These are phyloP conservation scores for Polymixis lichenea DNA, from an alignment of 2,888 invertebrate species.

Conservation along the genomic window DNA sequence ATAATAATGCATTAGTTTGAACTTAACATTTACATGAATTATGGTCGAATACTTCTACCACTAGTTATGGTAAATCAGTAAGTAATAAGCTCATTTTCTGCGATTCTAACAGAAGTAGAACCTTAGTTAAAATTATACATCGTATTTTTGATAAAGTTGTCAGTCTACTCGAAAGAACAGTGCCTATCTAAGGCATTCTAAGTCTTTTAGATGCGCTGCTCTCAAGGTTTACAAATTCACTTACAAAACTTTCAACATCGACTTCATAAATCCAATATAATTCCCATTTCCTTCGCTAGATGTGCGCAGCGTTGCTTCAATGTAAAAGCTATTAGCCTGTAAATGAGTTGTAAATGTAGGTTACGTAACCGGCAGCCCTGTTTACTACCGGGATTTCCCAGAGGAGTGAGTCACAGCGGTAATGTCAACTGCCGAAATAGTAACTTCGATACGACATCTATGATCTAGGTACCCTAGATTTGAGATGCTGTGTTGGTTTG, in stretches of 20 bases:
- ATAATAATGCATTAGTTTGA: no score
- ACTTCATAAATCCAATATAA: not conserved
- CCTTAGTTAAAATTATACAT: not conserved
- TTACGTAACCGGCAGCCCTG: constrained; percentile 56
- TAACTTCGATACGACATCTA: constrained; percentile 45
- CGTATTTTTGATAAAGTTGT: no score
- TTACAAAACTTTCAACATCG: not conserved
- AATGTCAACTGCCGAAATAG: constrained; percentile 63
- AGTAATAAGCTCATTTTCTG: not conserved
- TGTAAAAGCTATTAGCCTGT: constrained; percentile 35
- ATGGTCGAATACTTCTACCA: no score
- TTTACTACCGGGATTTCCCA: constrained; percentile 72
- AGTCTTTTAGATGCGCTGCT: not conserved
- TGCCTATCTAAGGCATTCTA: not conserved
- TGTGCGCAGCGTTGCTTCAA: constrained; percentile 8
- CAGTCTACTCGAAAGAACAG: not conserved
- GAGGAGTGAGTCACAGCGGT: constrained; percentile 67
- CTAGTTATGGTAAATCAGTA: no score
- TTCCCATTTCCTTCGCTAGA: not conserved
- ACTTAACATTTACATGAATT: no score
- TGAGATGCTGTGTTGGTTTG: constrained; percentile 42
- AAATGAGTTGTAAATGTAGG: constrained; percentile 53
- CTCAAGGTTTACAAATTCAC: not conserved
- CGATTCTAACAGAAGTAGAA: not conserved
- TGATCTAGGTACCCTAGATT: constrained; percentile 56